Percentiles rank a stretch among this genome's conserved stretches.
phyloP scores from a whole-genome alignment of 1,140 invertebrate species.

The Philopotamus ludificatus region DNA sequence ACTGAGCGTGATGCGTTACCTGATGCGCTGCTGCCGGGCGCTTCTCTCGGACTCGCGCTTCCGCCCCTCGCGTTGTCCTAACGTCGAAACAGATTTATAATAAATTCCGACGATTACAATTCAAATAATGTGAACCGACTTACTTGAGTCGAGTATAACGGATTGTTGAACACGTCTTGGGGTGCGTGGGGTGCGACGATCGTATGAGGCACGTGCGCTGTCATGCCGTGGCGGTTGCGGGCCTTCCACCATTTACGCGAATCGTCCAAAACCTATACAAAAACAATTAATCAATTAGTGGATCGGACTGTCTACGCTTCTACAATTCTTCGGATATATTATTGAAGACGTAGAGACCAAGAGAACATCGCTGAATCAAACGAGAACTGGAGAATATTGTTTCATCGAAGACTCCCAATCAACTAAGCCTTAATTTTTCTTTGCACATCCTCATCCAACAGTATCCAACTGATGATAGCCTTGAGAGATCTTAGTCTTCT shows the following conservation, averaged over 20 bases:
- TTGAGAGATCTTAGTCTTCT: too few species aligned
- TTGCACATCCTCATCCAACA: too few species aligned
- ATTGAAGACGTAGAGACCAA: too few species aligned
- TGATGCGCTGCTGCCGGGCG: slow-evolving; percentile 47
- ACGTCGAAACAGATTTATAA: not conserved
- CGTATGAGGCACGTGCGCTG: slow-evolving; percentile 96
- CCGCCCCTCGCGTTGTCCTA: slow-evolving; percentile 48
- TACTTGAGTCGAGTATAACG: slow-evolving; percentile 60
- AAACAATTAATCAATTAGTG: slow-evolving; percentile 22
- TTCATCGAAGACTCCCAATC: too few species aligned
- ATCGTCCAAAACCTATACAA: slow-evolving; percentile 82
- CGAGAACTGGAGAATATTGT: too few species aligned
- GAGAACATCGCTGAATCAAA: too few species aligned
- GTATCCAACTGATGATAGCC: too few species aligned
- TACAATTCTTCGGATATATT: too few species aligned
- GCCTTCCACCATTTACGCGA: slow-evolving; percentile 99
- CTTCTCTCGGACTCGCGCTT: slow-evolving; percentile 53
- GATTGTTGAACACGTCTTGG: slow-evolving; percentile 71
- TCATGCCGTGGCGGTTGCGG: slow-evolving; percentile 80
- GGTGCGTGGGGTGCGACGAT: slow-evolving; percentile 78
- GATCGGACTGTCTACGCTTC: too few species aligned
- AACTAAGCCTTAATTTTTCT: too few species aligned
- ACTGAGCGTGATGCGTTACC: slow-evolving; percentile 44
- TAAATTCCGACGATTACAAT: not conserved
- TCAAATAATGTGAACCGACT: not conserved